A percentile compares a stretch with the other conserved stretches of the same genome.
Conservation (phyloP, 2,113 vertebrate genomes). For the Ctenomys sociabilis region DNA sequence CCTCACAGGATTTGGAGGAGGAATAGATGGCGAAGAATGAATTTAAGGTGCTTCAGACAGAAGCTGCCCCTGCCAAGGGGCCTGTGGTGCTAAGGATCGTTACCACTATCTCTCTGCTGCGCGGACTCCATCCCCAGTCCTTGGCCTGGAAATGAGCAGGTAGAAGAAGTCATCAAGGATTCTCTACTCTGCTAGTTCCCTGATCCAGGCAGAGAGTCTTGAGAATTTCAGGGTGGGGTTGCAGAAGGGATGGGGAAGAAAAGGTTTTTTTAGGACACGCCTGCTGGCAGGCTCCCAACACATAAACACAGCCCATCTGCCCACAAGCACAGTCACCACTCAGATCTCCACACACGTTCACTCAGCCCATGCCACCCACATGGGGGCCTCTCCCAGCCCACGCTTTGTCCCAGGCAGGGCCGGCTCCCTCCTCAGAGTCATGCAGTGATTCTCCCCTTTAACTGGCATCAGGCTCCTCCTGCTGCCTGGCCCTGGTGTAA, state of each 20-base stretch:
- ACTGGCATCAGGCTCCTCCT: not conserved
- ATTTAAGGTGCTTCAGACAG: not conserved
- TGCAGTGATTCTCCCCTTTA: not conserved
- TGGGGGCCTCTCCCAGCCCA: not conserved
- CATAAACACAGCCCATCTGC: not conserved
- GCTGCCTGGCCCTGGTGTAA: not conserved
- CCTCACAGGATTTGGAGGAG: not conserved
- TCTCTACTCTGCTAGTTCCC: not conserved
- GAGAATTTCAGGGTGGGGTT: not conserved
- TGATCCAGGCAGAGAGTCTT: not conserved
- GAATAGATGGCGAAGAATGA: not conserved
- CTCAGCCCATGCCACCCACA: not conserved
- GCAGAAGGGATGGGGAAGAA: not conserved
- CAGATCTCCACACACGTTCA: not conserved
- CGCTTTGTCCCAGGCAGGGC: not conserved
- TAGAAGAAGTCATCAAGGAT: not conserved
- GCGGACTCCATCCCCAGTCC: rapidly evolving
- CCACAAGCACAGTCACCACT: not conserved
- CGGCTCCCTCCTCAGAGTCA: not conserved
- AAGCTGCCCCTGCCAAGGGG: not conserved
- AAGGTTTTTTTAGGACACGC: not conserved
- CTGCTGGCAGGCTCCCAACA: not conserved
- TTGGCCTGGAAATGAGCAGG: not conserved
- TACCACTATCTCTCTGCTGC: not conserved
- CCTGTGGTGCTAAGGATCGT: not conserved